phyloP scores from a whole-genome alignment of 2,113 vertebrate species.

The Mohoua ochrocephala region DNA sequence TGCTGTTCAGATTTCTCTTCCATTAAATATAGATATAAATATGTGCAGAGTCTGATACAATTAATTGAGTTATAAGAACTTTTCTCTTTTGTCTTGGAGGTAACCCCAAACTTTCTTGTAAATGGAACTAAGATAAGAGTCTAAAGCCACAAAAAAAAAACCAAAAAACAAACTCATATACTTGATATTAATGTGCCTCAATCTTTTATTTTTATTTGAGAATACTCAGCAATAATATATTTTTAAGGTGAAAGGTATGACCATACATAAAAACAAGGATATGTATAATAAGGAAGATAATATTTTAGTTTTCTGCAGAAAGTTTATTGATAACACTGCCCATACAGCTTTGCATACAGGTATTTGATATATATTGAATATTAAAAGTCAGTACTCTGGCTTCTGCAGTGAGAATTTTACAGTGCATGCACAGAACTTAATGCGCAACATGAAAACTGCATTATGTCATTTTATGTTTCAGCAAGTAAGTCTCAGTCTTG shows the following conservation, averaged over 20 bases:
- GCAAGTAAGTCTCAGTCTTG: background rate
- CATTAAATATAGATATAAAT: background rate
- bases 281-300: background rate
- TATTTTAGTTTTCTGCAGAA: background rate
- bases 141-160: background rate
- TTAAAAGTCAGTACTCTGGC: background rate
- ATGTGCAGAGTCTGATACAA: background rate
- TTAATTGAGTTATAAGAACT: background rate
- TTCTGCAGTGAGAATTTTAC: background rate
- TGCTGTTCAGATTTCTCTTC: background rate
- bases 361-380: background rate
- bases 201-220: background rate
- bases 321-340: background rate
- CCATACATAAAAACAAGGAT: background rate
- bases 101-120: background rate
- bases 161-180: background rate
- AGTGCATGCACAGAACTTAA: background rate
- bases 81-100: background rate
- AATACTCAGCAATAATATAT: background rate
- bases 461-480: slow-evolving; percentile 16
- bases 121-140: background rate
- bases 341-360: background rate
- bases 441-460: slow-evolving; percentile 23
- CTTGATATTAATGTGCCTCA: background rate
- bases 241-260: background rate